phyloP scores from a whole-genome alignment of 1,140 invertebrate species.

The Aleiodes sp. region DNA sequence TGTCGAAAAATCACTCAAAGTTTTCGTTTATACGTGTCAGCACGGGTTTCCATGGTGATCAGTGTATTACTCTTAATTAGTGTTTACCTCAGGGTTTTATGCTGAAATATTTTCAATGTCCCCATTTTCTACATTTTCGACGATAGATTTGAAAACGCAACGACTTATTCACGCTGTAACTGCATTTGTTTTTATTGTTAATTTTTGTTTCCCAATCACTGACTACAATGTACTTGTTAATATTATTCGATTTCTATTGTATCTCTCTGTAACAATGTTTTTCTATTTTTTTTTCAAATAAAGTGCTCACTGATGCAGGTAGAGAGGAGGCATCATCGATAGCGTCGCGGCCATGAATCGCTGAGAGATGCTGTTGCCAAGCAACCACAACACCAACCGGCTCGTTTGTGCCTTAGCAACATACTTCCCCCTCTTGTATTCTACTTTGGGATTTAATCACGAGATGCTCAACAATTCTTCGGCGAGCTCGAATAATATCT shows the following conservation, averaged over 20 bases:
- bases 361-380: slow-evolving; percentile 54
- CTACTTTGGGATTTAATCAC: background rate
- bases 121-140: background rate
- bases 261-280: no score
- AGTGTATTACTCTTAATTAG: background rate
- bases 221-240: background rate
- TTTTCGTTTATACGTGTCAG: slow-evolving; percentile 16
- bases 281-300: background rate
- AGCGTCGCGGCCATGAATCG: slow-evolving; percentile 27
- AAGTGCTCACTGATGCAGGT: background rate
- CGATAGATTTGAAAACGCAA: background rate
- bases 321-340: slow-evolving; percentile 28
- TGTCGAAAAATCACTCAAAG: background rate
- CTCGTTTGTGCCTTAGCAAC: slow-evolving; percentile 46
- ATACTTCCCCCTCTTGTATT: slow-evolving; percentile 5
- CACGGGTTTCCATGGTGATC: slow-evolving; percentile 25
- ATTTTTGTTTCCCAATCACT: no score
- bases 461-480: background rate
- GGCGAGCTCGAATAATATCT: no score
- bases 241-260: background rate
- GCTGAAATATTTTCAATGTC: background rate
- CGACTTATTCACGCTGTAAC: no score
- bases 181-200: no score
- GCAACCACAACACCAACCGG: slow-evolving; percentile 45
- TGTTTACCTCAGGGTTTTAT: background rate